Conservation (phyloP, 2,888 invertebrate genomes). For the Thera obeliscata region DNA sequence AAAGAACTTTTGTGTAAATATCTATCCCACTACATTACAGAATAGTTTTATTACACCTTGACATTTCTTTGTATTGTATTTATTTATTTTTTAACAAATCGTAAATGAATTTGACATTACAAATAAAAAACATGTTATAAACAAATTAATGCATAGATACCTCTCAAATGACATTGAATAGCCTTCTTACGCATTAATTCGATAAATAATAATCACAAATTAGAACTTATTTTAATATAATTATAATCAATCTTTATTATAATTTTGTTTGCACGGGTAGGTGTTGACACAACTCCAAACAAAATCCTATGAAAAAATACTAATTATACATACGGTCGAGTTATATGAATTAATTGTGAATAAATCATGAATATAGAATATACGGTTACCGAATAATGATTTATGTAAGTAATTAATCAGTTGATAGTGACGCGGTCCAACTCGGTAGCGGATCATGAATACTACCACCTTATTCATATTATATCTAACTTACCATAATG, state of each 20-base stretch:
- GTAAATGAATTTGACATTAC: too few species aligned
- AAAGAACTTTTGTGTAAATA: slow-evolving; percentile 9
- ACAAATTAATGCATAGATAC: too few species aligned
- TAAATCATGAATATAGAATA: slow-evolving; percentile 27
- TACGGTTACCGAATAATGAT: slow-evolving; percentile 30
- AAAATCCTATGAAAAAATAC: slow-evolving; percentile 29
- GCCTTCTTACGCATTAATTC: neutral
- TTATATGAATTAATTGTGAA: slow-evolving; percentile 35
- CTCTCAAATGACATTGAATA: too few species aligned
- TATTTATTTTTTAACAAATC: too few species aligned
- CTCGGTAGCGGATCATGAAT: neutral
- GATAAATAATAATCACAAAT: slow-evolving; percentile 11
- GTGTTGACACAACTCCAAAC: slow-evolving; percentile 29
- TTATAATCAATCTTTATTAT: slow-evolving; percentile 30
- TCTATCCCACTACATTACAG: neutral
- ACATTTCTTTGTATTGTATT: neutral
- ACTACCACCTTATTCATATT: neutral
- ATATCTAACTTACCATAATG: too few species aligned
- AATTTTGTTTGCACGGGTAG: slow-evolving; percentile 20
- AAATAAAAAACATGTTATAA: too few species aligned
- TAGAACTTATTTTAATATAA: neutral
- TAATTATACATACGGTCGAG: slow-evolving; percentile 28
- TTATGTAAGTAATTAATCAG: slow-evolving; percentile 30
- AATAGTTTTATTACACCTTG: neutral
- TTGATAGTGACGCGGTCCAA: slow-evolving; percentile 7